Conservation (phyloP, 2,888 invertebrate species). For the Leucoma salicis region DNA sequence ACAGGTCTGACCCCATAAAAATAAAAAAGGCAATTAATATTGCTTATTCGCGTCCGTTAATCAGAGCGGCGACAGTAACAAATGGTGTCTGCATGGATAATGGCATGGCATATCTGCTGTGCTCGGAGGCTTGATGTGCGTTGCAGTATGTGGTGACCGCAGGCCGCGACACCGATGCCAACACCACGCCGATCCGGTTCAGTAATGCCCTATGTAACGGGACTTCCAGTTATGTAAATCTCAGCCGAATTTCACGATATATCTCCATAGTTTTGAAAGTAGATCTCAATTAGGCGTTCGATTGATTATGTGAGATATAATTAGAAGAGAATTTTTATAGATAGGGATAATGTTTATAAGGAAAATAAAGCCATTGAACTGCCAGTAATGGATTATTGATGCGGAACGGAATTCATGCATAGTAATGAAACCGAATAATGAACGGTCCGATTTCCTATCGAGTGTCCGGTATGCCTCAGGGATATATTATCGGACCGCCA, state of each 20-base stretch:
- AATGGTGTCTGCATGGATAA: slow-evolving; percentile 63
- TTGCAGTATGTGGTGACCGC: slow-evolving; percentile 13
- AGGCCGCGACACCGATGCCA: slow-evolving; percentile 28
- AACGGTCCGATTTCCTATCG: slow-evolving; percentile 44
- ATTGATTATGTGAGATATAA: slow-evolving; percentile 42
- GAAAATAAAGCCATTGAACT: slow-evolving; percentile 37
- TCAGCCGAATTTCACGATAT: slow-evolving; percentile 74
- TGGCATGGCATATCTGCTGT: slow-evolving; percentile 37
- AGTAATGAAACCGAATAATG: slow-evolving; percentile 48
- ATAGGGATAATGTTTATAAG: slow-evolving; percentile 32
- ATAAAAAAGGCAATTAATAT: slow-evolving; percentile 76
- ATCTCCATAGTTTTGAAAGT: slow-evolving; percentile 68
- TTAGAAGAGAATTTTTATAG: no score
- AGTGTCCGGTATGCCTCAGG: slow-evolving; percentile 42
- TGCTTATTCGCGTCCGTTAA: slow-evolving; percentile 77
- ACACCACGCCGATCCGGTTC: slow-evolving; percentile 63
- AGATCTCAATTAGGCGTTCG: slow-evolving; percentile 60
- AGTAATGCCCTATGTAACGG: slow-evolving; percentile 78
- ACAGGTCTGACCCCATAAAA: slow-evolving; percentile 68
- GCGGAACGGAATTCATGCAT: slow-evolving; percentile 42
- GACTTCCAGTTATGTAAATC: slow-evolving; percentile 79
- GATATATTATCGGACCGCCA: slow-evolving; percentile 41
- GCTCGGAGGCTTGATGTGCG: slow-evolving; percentile 9
- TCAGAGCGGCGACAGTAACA: slow-evolving; percentile 67
- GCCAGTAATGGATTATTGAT: slow-evolving; percentile 44